Percentiles rank a stretch among this genome's conserved stretches.
These are phyloP conservation scores for Danio choprae DNA, from an alignment of 2,797 vertebrate species.

Conservation along the genomic window DNA sequence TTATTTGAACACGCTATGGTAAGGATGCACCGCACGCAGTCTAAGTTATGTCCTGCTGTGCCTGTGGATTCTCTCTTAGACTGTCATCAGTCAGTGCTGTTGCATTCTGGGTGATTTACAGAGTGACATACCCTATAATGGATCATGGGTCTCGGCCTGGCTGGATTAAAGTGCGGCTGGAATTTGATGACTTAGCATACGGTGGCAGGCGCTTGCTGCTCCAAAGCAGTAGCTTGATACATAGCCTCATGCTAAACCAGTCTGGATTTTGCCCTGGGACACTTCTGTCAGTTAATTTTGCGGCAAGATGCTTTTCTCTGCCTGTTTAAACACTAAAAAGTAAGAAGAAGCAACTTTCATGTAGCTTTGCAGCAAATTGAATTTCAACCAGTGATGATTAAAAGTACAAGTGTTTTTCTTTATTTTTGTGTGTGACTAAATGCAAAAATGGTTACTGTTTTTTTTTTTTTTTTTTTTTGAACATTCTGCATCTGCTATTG, in stretches of 20 bases:
- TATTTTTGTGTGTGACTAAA: not conserved
- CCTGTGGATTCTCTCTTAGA: constrained; percentile 15
- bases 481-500: not conserved
- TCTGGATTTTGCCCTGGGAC: not conserved
- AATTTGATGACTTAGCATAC: constrained; percentile 46
- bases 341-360: not conserved
- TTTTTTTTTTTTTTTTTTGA: not conserved
- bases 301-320: not conserved
- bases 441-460: not conserved
- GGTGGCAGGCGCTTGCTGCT: constrained; percentile 30
- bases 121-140: constrained; percentile 29
- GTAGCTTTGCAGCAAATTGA: not conserved
- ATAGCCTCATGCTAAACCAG: constrained; percentile 26
- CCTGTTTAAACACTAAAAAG: not conserved
- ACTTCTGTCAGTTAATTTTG: constrained; percentile 19
- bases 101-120: constrained; percentile 47
- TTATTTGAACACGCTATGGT: not conserved
- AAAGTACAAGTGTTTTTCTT: not conserved
- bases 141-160: constrained; percentile 29
- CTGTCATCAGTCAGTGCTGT: constrained; percentile 20
- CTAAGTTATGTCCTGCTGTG: not conserved
- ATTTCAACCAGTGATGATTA: not conserved
- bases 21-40: not conserved
- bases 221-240: constrained; percentile 22
- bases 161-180: constrained; percentile 35